A percentile compares a stretch with the other conserved stretches of the same genome.
Conservation (phyloP, 1,140 invertebrate genomes). For the Cotesia vestalis region DNA sequence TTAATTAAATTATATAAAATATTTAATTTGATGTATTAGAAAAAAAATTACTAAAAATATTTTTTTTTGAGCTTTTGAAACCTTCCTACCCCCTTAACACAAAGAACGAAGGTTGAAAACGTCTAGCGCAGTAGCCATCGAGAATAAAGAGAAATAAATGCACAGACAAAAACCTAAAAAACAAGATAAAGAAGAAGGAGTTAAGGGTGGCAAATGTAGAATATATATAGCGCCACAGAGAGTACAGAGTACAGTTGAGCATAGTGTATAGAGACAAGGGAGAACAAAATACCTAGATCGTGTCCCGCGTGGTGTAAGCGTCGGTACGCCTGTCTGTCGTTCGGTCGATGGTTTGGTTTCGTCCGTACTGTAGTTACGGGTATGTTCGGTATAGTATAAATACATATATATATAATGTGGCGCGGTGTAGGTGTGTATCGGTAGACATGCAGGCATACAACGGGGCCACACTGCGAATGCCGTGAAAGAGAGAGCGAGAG, state of each 20-base stretch:
- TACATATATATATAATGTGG: background rate
- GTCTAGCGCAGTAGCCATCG: too few relatives aligned
- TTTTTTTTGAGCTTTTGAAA: too few relatives aligned
- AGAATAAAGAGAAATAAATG: too few relatives aligned
- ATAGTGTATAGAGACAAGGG: conserved; percentile 12
- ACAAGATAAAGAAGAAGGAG: too few relatives aligned
- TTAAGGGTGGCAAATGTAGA: too few relatives aligned
- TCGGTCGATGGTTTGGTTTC: conserved; percentile 63
- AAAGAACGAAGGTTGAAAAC: too few relatives aligned
- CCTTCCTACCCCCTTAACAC: too few relatives aligned
- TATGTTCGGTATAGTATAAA: conserved; percentile 42
- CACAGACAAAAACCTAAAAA: too few relatives aligned
- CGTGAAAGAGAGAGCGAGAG: conserved; percentile 23
- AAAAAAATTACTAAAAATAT: too few relatives aligned
- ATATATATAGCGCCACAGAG: background rate
- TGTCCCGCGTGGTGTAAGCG: conserved; percentile 49
- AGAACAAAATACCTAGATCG: conserved; percentile 56
- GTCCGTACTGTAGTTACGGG: conserved; percentile 45
- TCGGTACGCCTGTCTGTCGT: conserved; percentile 54
- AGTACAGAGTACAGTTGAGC: background rate
- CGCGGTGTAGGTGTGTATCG: conserved; percentile 24
- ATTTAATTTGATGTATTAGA: too few relatives aligned
- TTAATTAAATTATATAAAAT: too few relatives aligned
- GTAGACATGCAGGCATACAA: conserved; percentile 20
- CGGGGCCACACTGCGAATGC: background rate